Base-by-base conservation (phyloP, 2,797 vertebrate genomes). In the Semotilus atromaculatus region DNA sequence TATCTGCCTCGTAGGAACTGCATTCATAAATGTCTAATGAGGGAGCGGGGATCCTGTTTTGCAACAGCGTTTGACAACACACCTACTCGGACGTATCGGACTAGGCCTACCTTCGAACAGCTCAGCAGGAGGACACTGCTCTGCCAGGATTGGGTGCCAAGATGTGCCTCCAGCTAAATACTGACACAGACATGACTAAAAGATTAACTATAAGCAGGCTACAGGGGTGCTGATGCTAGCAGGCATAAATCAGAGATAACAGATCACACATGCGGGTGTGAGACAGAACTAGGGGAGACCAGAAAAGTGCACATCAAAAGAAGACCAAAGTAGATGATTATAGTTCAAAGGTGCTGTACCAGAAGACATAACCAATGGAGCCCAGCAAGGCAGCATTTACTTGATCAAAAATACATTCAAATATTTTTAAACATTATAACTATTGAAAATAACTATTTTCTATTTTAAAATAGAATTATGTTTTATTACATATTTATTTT, bases 11-110 rank as follows among this genome's bases (percentile, higher is more conserved):
- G 72, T 45, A 72, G 71, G 78, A 29, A n/a, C 87, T 88, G 91
- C 89, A 90, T 90, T 89, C 88, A 90, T 93, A 90, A 93, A 92
- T 94, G 90, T 93, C 92, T 92, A 92, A 94, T 92, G 91, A 92
- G 83, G 89, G 89, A 87, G 89, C 18, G 29, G 88, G 89, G 89
- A 91, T 84, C 88, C 84, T 53, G 81, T 90, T 92, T 82, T 78
- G 89, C 86, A 88, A 88, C 90, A 92, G 90, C 87, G 83, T 89
- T 92, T 91, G 71, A 68, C 87, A 81, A 81, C n/a, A 78, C 86
- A 81, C 68, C 83, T 82, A 75, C 72, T 83, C 86, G 21, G 38
- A 72, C 38, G 19, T 62, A 60, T 60, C 38, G 31, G 85, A 83
- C 87, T 55, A 16, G 0, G 55, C 70, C 81, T 38, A 19, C 86